Evolutionary conservation across 2,888 invertebrate genomes (phyloP), one percentile per base, ranked within the genome.

Genomic region (Bellardia pandia): DNA sequence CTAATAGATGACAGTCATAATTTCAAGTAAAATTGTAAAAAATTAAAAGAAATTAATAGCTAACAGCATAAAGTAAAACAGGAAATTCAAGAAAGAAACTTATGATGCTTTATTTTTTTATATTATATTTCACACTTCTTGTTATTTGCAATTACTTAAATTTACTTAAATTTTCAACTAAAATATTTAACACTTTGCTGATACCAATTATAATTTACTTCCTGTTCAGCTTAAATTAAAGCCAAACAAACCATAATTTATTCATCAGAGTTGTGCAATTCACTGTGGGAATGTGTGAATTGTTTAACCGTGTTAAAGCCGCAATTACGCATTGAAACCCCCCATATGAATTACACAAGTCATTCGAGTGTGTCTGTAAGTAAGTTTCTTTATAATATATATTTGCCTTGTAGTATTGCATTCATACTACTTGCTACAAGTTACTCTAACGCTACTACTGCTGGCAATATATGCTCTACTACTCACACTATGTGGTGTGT

Each of bases 231-330:
- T 74, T 30, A 51, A 72, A 51, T 68, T 68, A 13, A 9, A 33
- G 2, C 40, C 4, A 56, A 66, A 58, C 5, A 33, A 79, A 53
- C 66, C 33, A 78, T 11, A 42, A 68, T 60, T 66, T 68, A 45
- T n/a, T n/a, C 64, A 71, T 56, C 64, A 76, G 23, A 76, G 23
- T 37, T 69, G 16, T 23, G 53, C 23, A 37, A 60, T 53, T 23
- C 62, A 6, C 82, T 33, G 5, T 13, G 72, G 40, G 14, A 84
- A 60, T 60, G 60, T 66, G 68, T 64, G 58, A 68, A 85, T 58
- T 84, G 51, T 66, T 66, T 53, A 62, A 74, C 72, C 16, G 53
- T 74, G 58, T 68, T 79, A 68, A 85, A 74, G 33, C 66, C 68
- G 45, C 84, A 85, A 74, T 60, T 74, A 68, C 16, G 77, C 64